Percentiles rank a stretch among this genome's conserved stretches.
Conservation (phyloP, 2,888 invertebrate species). For the Spialia ferax region DNA sequence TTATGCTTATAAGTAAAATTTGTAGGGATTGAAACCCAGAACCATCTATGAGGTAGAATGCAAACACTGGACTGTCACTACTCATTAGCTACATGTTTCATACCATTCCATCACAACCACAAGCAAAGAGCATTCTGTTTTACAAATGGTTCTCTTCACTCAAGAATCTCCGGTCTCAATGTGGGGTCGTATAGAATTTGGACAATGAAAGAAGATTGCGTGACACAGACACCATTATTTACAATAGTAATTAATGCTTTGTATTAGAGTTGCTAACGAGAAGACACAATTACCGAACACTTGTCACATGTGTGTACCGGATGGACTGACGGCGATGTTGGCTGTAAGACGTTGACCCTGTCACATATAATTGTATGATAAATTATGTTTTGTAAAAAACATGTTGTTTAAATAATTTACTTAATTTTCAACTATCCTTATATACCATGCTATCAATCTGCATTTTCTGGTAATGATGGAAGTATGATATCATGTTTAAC, state of each 20-base stretch:
- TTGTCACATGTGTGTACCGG: slow-evolving; percentile 60
- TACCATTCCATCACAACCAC: neutral
- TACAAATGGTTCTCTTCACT: slow-evolving; percentile 3
- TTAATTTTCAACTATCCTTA: too few relatives aligned
- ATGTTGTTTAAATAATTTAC: too few relatives aligned
- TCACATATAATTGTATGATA: neutral
- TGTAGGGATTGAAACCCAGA: neutral
- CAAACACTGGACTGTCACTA: neutral
- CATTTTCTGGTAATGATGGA: neutral
- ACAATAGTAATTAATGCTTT: slow-evolving; percentile 60
- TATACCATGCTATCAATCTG: neutral
- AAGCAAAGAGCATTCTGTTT: slow-evolving; percentile 3
- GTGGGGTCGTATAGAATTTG: slow-evolving; percentile 23
- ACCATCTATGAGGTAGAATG: neutral
- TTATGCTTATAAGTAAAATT: too few relatives aligned
- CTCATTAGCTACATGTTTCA: neutral
- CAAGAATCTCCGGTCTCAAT: slow-evolving; percentile 6
- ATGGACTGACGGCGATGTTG: slow-evolving; percentile 66
- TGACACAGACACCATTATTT: slow-evolving; percentile 32
- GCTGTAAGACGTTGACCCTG: slow-evolving; percentile 61
- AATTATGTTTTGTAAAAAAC: neutral
- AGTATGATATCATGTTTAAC: too few relatives aligned
- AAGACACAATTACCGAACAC: slow-evolving; percentile 52
- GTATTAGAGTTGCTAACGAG: slow-evolving; percentile 51
- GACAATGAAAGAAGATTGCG: slow-evolving; percentile 25